Evolutionary conservation across 2,113 vertebrate genomes (phyloP).

Genomic region (Eidolon helvum): DNA sequence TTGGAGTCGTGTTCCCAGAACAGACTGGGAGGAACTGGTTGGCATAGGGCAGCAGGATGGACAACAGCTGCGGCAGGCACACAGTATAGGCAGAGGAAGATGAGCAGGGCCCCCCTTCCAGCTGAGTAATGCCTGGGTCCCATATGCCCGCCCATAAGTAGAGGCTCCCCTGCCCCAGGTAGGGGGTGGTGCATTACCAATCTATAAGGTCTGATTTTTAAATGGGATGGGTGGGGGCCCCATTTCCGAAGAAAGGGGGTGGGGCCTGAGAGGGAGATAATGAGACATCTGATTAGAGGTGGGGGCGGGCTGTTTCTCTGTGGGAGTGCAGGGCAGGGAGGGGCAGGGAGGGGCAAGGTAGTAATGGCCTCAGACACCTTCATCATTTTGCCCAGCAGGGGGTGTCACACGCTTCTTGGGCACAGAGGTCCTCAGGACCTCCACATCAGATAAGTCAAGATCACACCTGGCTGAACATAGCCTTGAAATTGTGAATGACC

Average conservation of each 20-base stretch:
- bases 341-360: conserved; percentile 53
- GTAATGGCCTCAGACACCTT: conserved; percentile 33
- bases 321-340: conserved; percentile 51
- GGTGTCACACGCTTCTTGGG: conserved; percentile 56
- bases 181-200: neutral
- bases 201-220: neutral
- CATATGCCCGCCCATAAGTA: conserved; percentile 16
- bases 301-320: conserved; percentile 35
- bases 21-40: neutral
- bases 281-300: conserved; percentile 63
- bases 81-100: neutral
- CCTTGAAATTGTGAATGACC: neutral
- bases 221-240: conserved; percentile 63
- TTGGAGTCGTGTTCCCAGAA: neutral
- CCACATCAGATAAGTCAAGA: neutral
- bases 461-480: neutral
- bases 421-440: conserved; percentile 44
- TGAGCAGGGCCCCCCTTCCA: conserved; percentile 1
- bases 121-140: conserved; percentile 56
- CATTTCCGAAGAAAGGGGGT: conserved; percentile 66
- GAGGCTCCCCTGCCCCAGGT: conserved; percentile 15
- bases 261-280: conserved; percentile 45
- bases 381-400: conserved; percentile 69
- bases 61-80: conserved; percentile 20
- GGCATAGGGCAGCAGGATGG: neutral